phyloP scores from a whole-genome alignment of 2,888 invertebrate species.

The Schrankia costaestrigalis region DNA sequence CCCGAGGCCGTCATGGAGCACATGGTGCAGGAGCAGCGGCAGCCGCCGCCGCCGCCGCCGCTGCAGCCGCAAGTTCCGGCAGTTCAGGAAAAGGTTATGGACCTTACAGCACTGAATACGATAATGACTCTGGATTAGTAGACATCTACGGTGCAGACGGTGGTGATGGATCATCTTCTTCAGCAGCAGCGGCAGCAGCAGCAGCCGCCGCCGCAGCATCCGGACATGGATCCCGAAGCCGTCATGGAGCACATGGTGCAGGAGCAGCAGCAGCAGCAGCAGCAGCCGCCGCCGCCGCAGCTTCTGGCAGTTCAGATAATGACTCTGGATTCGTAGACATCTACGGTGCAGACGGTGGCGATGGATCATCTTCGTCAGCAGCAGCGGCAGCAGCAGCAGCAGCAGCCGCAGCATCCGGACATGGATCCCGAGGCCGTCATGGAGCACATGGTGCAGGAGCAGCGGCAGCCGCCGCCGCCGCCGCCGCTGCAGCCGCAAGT shows the following conservation, averaged over 20 bases:
- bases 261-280: neutral
- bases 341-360: neutral
- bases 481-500: conserved; percentile 3
- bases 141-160: neutral
- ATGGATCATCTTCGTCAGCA: neutral
- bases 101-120: neutral
- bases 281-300: neutral
- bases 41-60: neutral
- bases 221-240: neutral
- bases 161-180: neutral
- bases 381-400: neutral
- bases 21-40: neutral
- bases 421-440: neutral
- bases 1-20: neutral
- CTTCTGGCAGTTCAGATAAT: too few species aligned
- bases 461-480: neutral
- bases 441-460: too few species aligned
- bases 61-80: neutral
- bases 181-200: neutral
- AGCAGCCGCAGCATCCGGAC: neutral
- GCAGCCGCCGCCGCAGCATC: neutral
- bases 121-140: conserved; percentile 4
- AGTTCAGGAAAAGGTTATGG: neutral
- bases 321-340: too few species aligned
- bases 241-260: neutral